Evolutionary conservation across 1,140 invertebrate genomes (phyloP), one percentile per base, ranked within the genome.

Genomic region (Caenorhabditis remanei): DNA sequence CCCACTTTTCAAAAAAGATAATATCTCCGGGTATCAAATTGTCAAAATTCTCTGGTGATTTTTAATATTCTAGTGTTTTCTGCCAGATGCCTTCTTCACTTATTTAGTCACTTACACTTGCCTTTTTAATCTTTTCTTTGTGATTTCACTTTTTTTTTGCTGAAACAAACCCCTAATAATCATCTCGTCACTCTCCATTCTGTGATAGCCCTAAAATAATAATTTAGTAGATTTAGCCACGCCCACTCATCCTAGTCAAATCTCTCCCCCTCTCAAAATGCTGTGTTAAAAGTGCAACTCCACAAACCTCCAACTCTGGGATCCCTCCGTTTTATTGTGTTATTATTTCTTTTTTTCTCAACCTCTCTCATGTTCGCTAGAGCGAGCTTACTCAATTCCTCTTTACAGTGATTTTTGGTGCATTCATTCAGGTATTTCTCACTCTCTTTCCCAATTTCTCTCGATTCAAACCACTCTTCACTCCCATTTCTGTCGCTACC

Each of bases 241-340:
- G 2, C 50, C 50, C 9, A 11, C 11, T 9, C 50, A 50, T 50
- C 50, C 50, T 53, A 53, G 50, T 53, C 50, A 53, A 53, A 53
- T 14, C 50, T 16, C 61, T 21, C 61, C 71, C 71, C 19, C 67
- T 71, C 65, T 71, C 41, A 79, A 79, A 79, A 79, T 21, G 46
- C 71, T 79, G 71, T 79, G 71, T 79, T 79, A 79, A 46, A 79
- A 79, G 71, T 79, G 71, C 71, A 79, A 79, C 71, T 50, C 40
- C 43, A 19, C 67, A 53, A 53, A 43, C 46, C 65, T 79, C 71
- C 71, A 79, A 79, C 71, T 79, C 71, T 79, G 71, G 71, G 71
- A 79, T 79, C 40, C 71, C 43, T 79, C 40, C 46, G 5, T 19
- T 5, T 71, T 71, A 4, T 67, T 67, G 63, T 32, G 9, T 71